A percentile compares a stretch with the other conserved stretches of the same genome.
These are phyloP conservation scores for Zingel zingel DNA, from an alignment of 2,113 vertebrate genomes.

Conservation along the genomic window DNA sequence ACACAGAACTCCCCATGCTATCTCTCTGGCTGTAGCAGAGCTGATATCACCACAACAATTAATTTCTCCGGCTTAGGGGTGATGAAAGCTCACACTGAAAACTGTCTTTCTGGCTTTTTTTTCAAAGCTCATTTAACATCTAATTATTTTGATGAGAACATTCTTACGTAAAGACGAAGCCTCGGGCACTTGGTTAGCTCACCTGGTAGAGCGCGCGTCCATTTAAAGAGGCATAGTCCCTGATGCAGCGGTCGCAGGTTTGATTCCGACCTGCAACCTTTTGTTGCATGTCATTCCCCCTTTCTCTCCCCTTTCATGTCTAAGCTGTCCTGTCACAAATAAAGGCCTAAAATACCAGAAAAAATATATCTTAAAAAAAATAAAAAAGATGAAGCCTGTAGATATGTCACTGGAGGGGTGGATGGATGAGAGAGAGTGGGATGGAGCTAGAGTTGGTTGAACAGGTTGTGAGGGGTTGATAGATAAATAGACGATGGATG, in stretches of 20 bases:
- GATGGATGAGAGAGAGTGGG: conserved; percentile 1
- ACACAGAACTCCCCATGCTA: conserved; percentile 65
- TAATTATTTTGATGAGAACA: conserved; percentile 59
- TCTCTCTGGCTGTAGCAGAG: conserved; percentile 69
- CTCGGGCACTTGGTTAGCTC: background rate
- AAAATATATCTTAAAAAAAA: too few species aligned
- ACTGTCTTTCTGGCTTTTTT: conserved; percentile 66
- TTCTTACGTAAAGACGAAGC: conserved; percentile 52
- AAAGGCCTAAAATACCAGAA: too few species aligned
- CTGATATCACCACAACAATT: conserved; percentile 81
- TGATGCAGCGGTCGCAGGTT: too few species aligned
- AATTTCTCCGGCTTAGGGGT: conserved; percentile 73
- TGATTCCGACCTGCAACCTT: too few species aligned
- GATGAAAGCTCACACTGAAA: conserved; percentile 74
- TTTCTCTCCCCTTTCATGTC: too few species aligned
- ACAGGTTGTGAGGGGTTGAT: conserved; percentile 26
- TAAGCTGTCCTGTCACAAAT: too few species aligned
- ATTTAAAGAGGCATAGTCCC: too few species aligned
- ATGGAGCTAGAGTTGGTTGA: conserved; percentile 13
- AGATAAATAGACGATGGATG: conserved; percentile 8
- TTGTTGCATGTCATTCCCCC: too few species aligned
- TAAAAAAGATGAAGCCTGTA: conserved; percentile 34
- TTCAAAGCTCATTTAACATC: conserved; percentile 65
- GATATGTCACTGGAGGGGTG: conserved; percentile 16
- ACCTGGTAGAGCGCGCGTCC: too few species aligned